Percentiles rank a stretch among this genome's conserved stretches.
Evolutionary conservation across 2,113 vertebrate species (phyloP).

Genomic region (Promerops cafer): DNA sequence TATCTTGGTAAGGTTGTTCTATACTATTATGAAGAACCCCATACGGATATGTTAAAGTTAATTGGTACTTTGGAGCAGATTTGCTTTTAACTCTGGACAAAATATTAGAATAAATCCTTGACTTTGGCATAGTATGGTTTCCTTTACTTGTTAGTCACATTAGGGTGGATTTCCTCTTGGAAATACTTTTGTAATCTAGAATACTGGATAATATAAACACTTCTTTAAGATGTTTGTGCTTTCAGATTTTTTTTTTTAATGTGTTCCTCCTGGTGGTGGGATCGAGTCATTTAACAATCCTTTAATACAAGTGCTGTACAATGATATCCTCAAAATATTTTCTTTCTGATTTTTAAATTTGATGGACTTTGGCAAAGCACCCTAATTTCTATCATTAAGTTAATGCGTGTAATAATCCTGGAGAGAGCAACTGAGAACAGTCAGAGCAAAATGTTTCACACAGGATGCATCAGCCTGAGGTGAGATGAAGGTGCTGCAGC

Average conservation of each 20-base stretch:
- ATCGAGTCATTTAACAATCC: neutral
- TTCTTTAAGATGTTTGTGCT: neutral
- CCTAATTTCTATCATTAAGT: neutral
- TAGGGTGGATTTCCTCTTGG: neutral
- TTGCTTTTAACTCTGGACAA: neutral
- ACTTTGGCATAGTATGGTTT: neutral
- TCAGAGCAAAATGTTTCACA: neutral
- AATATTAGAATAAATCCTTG: neutral
- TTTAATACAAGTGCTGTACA: neutral
- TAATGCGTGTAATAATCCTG: neutral
- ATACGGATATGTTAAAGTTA: neutral
- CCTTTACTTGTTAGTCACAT: neutral
- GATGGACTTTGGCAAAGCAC: conserved; percentile 2
- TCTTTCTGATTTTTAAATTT: neutral
- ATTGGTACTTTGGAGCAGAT: neutral
- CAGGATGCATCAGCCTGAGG: neutral
- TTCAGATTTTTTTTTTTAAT: neutral
- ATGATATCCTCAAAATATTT: conserved; percentile 24
- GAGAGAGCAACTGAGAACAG: neutral
- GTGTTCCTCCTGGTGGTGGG: neutral
- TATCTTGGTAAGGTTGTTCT: neutral
- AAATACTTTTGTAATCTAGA: neutral
- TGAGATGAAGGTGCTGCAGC: neutral
- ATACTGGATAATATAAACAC: neutral
- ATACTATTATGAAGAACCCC: neutral